A percentile compares a stretch with the other conserved stretches of the same genome.
These are phyloP conservation scores for Lagocephalus sceleratus DNA, from an alignment of 2,797 vertebrate species.

Conservation along the genomic window DNA sequence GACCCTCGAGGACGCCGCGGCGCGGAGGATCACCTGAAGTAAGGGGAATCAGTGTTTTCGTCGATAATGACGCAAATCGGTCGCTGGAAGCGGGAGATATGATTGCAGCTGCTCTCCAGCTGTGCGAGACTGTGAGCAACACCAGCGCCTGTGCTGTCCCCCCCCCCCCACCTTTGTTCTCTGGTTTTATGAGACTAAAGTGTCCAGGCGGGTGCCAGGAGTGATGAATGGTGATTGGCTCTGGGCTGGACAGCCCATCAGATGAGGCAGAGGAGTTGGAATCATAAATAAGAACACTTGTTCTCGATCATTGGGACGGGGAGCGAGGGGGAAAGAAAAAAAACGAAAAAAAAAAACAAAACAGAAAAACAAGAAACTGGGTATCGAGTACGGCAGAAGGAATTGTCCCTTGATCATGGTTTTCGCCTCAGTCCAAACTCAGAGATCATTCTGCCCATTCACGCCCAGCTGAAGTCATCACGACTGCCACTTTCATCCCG, in stretches of 20 bases:
- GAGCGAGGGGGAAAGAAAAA: too few relatives aligned
- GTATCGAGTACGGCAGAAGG: too few relatives aligned
- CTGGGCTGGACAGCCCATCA: constrained; percentile 42
- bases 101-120: neutral
- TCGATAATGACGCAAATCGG: too few relatives aligned
- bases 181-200: constrained; percentile 40
- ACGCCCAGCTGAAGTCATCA: too few relatives aligned
- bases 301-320: too few relatives aligned
- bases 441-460: too few relatives aligned
- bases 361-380: too few relatives aligned
- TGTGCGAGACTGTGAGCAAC: constrained; percentile 7
- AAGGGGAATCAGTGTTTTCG: neutral
- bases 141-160: constrained; percentile 32
- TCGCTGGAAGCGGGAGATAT: too few relatives aligned
- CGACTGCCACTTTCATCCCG: too few relatives aligned
- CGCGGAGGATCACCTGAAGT: constrained; percentile 13
- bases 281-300: constrained; percentile 15
- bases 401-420: too few relatives aligned
- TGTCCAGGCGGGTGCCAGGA: constrained; percentile 26
- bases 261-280: constrained; percentile 39
- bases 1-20: constrained; percentile 25
- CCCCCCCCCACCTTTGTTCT: constrained; percentile 39
- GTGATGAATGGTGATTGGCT: constrained; percentile 57
- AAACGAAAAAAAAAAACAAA: too few relatives aligned
- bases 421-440: too few relatives aligned